Percentiles rank a stretch among this genome's conserved stretches.
Evolutionary conservation across 2,797 vertebrate species (phyloP).

Genomic region (Manis javanica): DNA sequence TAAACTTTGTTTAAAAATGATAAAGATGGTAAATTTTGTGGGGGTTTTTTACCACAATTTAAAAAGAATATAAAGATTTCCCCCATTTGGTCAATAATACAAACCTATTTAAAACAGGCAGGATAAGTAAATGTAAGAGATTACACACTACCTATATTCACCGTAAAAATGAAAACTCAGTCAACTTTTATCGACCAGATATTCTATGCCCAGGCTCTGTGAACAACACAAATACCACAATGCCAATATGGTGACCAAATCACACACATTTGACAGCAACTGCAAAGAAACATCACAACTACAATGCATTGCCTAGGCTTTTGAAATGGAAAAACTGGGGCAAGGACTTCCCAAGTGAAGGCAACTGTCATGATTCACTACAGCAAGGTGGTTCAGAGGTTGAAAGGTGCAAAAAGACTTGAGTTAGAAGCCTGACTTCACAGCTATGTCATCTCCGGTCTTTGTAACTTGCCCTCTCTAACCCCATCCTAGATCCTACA

Average conservation of each 20-base stretch:
- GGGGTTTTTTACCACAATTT: neutral
- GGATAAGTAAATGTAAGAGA: neutral
- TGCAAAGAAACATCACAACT: too few species aligned
- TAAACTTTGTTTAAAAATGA: neutral
- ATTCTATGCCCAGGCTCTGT: neutral
- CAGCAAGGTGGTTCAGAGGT: neutral
- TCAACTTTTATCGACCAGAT: neutral
- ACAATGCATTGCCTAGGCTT: neutral
- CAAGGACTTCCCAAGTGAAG: neutral
- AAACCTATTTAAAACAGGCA: neutral
- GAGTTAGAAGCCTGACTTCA: neutral
- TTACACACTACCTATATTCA: too few species aligned
- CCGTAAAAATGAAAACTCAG: neutral
- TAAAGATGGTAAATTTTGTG: neutral
- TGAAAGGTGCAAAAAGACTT: neutral
- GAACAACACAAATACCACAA: too few species aligned
- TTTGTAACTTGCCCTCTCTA: neutral
- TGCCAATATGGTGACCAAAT: rapidly evolving
- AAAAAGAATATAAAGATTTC: neutral
- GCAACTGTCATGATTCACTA: rapidly evolving
- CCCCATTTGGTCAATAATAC: neutral
- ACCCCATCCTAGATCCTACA: rapidly evolving
- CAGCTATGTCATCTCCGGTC: neutral
- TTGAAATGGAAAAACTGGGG: neutral
- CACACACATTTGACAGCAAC: too few species aligned